phyloP scores from a whole-genome alignment of 2,113 vertebrate species.

The Gallinago media region DNA sequence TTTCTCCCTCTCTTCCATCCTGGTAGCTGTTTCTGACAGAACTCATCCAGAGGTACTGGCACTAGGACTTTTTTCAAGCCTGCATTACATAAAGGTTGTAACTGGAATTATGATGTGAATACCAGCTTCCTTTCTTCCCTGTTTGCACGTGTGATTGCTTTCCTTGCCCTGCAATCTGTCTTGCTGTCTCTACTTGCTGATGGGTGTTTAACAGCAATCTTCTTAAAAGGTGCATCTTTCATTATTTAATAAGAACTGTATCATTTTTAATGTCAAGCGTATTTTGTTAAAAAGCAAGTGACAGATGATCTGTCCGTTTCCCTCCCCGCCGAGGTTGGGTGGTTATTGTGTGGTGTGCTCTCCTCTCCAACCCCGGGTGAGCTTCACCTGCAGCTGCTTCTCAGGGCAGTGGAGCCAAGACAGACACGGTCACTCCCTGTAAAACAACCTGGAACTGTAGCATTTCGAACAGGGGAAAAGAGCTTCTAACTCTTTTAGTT shows the following conservation, averaged over 20 bases:
- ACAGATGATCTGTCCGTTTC: background rate
- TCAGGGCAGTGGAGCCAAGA: background rate
- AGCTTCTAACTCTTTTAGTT: background rate
- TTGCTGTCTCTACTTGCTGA: conserved; percentile 36
- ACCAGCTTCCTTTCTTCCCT: background rate
- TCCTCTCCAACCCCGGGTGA: background rate
- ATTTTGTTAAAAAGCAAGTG: background rate
- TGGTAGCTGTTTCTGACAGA: background rate
- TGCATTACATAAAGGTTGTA: background rate
- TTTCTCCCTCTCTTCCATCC: background rate
- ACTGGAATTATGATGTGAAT: background rate
- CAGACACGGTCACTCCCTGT: accelerated
- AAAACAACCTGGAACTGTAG: background rate
- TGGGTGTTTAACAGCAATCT: background rate
- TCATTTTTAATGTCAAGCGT: background rate
- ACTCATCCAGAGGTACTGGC: background rate
- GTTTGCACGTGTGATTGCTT: conserved; percentile 7
- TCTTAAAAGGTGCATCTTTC: background rate
- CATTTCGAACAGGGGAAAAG: background rate
- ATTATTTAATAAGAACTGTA: background rate
- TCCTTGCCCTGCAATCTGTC: conserved; percentile 27
- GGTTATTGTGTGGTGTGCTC: background rate
- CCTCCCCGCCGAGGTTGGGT: accelerated
- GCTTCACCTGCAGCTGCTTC: background rate
- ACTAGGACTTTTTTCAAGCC: background rate